Percentiles rank a stretch among this genome's conserved stretches.
phyloP scores from a whole-genome alignment of 2,113 vertebrate species.

The Grus americana region DNA sequence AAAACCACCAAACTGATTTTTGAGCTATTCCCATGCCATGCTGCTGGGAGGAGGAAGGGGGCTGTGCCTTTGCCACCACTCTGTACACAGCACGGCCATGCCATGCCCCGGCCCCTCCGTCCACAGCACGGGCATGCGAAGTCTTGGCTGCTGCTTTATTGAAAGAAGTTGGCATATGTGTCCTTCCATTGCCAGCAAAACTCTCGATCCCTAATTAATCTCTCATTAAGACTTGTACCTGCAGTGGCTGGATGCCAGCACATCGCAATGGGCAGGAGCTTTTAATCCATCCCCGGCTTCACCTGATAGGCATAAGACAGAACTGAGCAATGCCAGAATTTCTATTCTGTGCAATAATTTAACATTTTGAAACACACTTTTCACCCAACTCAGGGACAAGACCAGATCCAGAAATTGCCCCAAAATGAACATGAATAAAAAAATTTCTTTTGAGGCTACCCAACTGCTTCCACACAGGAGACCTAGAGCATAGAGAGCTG shows the following conservation, averaged over 20 bases:
- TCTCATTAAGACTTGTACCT: neutral
- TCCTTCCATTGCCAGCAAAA: neutral
- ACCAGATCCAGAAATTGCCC: neutral
- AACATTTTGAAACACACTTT: neutral
- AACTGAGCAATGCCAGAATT: neutral
- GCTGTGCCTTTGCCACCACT: neutral
- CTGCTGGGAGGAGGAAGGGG: neutral
- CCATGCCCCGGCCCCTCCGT: neutral
- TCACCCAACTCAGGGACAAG: neutral
- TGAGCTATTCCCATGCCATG: neutral
- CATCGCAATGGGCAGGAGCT: neutral
- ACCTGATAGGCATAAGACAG: neutral
- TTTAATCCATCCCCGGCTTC: neutral
- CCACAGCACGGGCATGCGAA: neutral
- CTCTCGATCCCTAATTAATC: neutral
- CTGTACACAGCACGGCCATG: neutral
- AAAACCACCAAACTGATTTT: neutral
- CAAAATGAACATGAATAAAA: neutral
- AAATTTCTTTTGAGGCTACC: neutral
- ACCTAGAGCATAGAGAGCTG: neutral
- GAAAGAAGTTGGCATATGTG: neutral
- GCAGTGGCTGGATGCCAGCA: neutral
- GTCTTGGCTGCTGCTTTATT: neutral
- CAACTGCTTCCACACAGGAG: neutral
- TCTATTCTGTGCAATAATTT: neutral